Evolutionary conservation across 1,140 invertebrate genomes (phyloP).

Genomic region (Meloidogyne hapla): DNA sequence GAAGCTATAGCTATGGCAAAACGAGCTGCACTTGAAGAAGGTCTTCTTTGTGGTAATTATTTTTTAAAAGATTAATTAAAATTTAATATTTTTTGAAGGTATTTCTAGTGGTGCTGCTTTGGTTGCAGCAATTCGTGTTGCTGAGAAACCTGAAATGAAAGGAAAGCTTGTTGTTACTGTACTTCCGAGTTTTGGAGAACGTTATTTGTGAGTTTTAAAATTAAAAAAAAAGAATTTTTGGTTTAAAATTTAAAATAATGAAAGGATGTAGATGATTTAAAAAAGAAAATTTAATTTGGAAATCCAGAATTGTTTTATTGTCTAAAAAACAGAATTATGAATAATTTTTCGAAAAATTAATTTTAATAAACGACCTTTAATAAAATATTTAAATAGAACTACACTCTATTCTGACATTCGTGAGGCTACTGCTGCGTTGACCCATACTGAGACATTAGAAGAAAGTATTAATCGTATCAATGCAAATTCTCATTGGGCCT

Average conservation of each 20-base stretch:
- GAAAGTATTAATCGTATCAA: conserved; percentile 46
- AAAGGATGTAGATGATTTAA: too few species aligned
- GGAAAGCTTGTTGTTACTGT: conserved; percentile 61
- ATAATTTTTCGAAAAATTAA: too few species aligned
- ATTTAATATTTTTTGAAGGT: conserved; percentile 44
- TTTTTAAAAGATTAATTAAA: conserved; percentile 11
- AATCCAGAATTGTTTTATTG: background rate
- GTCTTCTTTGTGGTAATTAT: conserved; percentile 58
- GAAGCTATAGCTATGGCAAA: conserved; percentile 63
- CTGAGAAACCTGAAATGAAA: conserved; percentile 49
- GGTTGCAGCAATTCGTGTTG: conserved; percentile 42
- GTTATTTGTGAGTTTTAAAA: conserved; percentile 48
- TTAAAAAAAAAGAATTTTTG: too few species aligned
- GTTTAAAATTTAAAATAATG: too few species aligned
- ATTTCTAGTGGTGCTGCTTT: conserved; percentile 62
- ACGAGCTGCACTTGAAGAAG: conserved; percentile 59
- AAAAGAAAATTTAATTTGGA: background rate
- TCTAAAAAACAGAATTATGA: too few species aligned
- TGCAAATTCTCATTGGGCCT: conserved; percentile 44
- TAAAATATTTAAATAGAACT: conserved; percentile 48
- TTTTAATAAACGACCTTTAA: too few species aligned
- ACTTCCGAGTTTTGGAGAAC: conserved; percentile 60
- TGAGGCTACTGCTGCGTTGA: conserved; percentile 53
- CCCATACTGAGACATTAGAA: conserved; percentile 47
- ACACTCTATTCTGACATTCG: conserved; percentile 51